Conservation (phyloP, 2,797 vertebrate genomes). For the Denticeps clupeoides region DNA sequence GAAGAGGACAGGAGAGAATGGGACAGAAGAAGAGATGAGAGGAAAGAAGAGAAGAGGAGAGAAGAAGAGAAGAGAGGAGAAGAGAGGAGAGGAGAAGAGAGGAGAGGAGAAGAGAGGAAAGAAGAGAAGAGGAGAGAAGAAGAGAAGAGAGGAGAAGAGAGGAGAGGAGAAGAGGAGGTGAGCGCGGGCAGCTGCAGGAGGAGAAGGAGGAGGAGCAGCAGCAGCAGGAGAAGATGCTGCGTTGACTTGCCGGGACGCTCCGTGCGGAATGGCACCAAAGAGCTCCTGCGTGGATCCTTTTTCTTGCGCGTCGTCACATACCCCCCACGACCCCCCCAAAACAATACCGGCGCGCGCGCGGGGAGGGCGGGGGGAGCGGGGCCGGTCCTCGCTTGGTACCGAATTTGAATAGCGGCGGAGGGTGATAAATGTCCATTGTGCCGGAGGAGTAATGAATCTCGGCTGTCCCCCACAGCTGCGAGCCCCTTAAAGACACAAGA, state of each 20-base stretch:
- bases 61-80: too few relatives aligned
- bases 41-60: too few relatives aligned
- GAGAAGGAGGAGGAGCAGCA: slow-evolving; percentile 19
- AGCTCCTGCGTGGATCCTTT: slow-evolving; percentile 65
- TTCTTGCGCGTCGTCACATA: slow-evolving; percentile 70
- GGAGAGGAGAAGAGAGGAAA: too few relatives aligned
- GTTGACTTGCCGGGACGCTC: slow-evolving; percentile 47
- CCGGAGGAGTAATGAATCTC: slow-evolving; percentile 98
- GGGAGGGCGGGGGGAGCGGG: slow-evolving; percentile 73
- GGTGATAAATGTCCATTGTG: slow-evolving; percentile 99
- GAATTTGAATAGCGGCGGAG: slow-evolving; percentile 99
- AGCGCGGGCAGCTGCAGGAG: too few relatives aligned
- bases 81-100: too few relatives aligned
- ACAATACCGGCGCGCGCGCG: slow-evolving; percentile 82
- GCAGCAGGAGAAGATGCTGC: slow-evolving; percentile 29
- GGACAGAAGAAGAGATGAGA: too few relatives aligned
- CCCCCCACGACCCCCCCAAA: too few relatives aligned
- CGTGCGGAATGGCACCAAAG: slow-evolving; percentile 57
- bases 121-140: too few relatives aligned
- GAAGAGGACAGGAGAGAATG: too few relatives aligned
- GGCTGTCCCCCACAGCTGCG: slow-evolving; percentile 94
- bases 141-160: too few relatives aligned
- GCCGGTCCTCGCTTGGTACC: slow-evolving; percentile 96
- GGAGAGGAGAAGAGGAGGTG: slow-evolving; percentile 27
- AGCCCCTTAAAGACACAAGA: slow-evolving; percentile 98